Evolutionary conservation across 2,888 invertebrate genomes (phyloP).

Genomic region (Athalia circularis): DNA sequence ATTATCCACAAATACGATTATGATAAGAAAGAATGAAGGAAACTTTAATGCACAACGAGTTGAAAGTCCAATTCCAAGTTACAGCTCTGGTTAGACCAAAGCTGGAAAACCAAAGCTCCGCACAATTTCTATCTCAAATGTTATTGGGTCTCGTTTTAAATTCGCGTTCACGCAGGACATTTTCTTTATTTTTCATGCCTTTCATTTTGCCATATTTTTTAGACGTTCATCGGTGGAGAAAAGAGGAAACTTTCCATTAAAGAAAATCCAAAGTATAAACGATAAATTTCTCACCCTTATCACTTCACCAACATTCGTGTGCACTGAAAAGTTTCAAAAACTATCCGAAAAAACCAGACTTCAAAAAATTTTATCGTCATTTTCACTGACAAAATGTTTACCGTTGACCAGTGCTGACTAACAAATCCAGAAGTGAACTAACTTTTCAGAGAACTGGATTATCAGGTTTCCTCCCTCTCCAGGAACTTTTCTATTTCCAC

Average conservation of each 20-base stretch:
- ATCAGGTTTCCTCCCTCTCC: conserved; percentile 12
- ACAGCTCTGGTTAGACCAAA: conserved; percentile 41
- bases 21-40: conserved; percentile 72
- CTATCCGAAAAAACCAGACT: conserved; percentile 20
- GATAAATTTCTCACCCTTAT: too few relatives aligned
- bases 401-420: conserved; percentile 21
- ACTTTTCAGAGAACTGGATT: not conserved
- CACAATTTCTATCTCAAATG: conserved; percentile 8
- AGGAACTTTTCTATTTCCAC: conserved; percentile 4
- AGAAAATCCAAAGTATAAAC: too few relatives aligned
- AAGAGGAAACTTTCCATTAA: not conserved
- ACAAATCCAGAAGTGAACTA: conserved; percentile 5
- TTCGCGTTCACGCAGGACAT: not conserved
- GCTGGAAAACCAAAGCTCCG: not conserved
- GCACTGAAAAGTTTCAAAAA: conserved; percentile 19
- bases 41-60: conserved; percentile 66
- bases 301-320: conserved; percentile 1
- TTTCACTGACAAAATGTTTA: conserved; percentile 24
- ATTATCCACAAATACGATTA: conserved; percentile 74
- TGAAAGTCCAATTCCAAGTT: conserved; percentile 49
- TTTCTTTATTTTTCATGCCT: not conserved
- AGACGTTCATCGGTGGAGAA: not conserved
- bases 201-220: not conserved
- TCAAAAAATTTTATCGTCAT: not conserved
- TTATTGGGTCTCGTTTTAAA: conserved; percentile 6